phyloP scores from a whole-genome alignment of 2,113 vertebrate genomes.

The Heterotis niloticus region DNA sequence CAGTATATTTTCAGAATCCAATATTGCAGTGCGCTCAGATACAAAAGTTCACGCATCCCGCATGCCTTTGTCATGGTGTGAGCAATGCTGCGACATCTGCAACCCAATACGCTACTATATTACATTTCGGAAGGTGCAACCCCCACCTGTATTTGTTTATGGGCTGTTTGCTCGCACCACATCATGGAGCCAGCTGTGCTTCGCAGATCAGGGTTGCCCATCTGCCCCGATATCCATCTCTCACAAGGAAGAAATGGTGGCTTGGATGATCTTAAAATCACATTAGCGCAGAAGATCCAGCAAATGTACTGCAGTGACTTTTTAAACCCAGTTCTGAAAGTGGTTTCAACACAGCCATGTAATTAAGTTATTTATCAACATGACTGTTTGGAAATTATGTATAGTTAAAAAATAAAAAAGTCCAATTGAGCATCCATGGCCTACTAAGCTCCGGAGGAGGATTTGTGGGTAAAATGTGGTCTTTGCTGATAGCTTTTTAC shows the following conservation, averaged over 20 bases:
- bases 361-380: slow-evolving; percentile 17
- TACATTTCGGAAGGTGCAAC: too few species aligned
- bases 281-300: background rate
- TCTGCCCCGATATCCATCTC: too few species aligned
- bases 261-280: background rate
- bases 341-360: background rate
- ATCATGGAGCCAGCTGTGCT: background rate
- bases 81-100: background rate
- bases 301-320: background rate
- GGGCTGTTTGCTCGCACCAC: background rate
- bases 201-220: too few species aligned
- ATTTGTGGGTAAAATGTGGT: slow-evolving; percentile 11
- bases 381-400: slow-evolving; percentile 8
- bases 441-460: background rate
- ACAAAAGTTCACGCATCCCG: background rate
- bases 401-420: background rate
- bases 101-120: too few species aligned
- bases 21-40: background rate
- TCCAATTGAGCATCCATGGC: background rate
- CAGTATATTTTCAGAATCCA: background rate
- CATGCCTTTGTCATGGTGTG: background rate
- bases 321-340: slow-evolving; percentile 8
- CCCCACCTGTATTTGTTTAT: background rate
- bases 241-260: too few species aligned
- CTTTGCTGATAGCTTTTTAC: background rate